These are phyloP conservation scores for Xylocampa areola DNA, from an alignment of 2,888 invertebrate genomes.

Conservation along the genomic window DNA sequence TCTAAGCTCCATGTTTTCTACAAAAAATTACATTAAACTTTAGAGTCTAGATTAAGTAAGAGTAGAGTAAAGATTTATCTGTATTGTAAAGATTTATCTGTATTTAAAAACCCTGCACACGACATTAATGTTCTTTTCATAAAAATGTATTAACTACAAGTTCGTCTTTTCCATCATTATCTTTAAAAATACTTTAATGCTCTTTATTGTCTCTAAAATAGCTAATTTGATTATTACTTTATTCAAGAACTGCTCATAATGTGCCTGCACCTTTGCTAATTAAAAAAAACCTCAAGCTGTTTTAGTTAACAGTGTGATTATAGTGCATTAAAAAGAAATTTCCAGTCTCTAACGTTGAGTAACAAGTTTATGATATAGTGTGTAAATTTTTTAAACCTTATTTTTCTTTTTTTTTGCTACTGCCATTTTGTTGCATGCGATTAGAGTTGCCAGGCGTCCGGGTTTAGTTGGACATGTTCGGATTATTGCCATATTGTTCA, in stretches of 20 bases:
- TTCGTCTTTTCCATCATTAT: too few species aligned
- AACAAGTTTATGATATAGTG: conserved; percentile 45
- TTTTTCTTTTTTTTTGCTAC: conserved; percentile 7
- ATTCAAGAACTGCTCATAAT: background rate
- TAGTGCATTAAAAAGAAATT: conserved; percentile 46
- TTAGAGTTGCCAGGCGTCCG: conserved; percentile 7
- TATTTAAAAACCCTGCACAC: too few species aligned
- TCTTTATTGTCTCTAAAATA: too few species aligned
- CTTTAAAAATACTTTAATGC: too few species aligned
- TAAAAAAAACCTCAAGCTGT: conserved; percentile 30
- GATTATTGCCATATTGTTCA: background rate
- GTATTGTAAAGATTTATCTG: too few species aligned
- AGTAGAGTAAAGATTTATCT: too few species aligned
- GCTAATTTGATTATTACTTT: too few species aligned
- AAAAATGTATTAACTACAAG: too few species aligned
- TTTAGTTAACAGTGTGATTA: conserved; percentile 36
- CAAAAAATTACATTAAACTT: too few species aligned
- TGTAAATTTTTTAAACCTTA: conserved; percentile 19
- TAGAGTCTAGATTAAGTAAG: too few species aligned
- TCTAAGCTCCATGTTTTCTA: too few species aligned
- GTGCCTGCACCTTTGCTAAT: conserved; percentile 9
- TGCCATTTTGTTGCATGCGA: conserved; percentile 32
- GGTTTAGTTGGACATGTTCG: background rate
- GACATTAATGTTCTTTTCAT: too few species aligned
- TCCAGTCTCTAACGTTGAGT: conserved; percentile 23